Evolutionary conservation across 2,113 vertebrate species (phyloP).

Genomic region (Galemys pyrenaicus): DNA sequence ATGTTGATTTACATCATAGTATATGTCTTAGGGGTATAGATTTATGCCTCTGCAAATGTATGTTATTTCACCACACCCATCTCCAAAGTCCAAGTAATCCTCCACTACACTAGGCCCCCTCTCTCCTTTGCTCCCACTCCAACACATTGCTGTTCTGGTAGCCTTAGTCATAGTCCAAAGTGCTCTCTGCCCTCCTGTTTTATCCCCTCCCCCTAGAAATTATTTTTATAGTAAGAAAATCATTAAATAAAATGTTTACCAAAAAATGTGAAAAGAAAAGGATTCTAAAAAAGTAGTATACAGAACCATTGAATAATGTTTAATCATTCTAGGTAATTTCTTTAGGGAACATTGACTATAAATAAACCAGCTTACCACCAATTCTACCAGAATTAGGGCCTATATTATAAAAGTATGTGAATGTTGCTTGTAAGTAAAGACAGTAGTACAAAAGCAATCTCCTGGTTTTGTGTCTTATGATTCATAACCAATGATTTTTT

Average conservation of each 20-base stretch:
- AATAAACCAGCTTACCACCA: conserved; percentile 20
- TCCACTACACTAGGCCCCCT: no score
- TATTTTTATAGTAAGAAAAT: conserved; percentile 59
- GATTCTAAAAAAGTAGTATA: not conserved
- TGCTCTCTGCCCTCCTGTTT: no score
- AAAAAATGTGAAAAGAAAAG: conserved; percentile 6
- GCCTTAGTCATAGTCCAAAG: no score
- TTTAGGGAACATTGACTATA: conserved; percentile 56
- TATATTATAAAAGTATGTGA: not conserved
- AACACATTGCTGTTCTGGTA: no score
- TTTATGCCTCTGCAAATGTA: no score
- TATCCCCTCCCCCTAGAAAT: not conserved
- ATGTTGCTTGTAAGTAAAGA: conserved; percentile 49
- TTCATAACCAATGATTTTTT: conserved; percentile 41
- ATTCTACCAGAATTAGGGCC: conserved; percentile 37
- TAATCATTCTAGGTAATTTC: conserved; percentile 62
- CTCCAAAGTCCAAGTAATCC: no score
- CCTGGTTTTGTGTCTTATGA: not conserved
- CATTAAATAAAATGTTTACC: conserved; percentile 24
- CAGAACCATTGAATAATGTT: conserved; percentile 36
- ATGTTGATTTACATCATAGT: no score
- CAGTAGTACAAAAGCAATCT: not conserved
- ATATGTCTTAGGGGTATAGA: no score
- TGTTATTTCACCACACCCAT: no score
- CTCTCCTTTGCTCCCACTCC: no score